These are phyloP conservation scores for Festucalex cinctus DNA, from an alignment of 2,113 vertebrate species.

Conservation along the genomic window DNA sequence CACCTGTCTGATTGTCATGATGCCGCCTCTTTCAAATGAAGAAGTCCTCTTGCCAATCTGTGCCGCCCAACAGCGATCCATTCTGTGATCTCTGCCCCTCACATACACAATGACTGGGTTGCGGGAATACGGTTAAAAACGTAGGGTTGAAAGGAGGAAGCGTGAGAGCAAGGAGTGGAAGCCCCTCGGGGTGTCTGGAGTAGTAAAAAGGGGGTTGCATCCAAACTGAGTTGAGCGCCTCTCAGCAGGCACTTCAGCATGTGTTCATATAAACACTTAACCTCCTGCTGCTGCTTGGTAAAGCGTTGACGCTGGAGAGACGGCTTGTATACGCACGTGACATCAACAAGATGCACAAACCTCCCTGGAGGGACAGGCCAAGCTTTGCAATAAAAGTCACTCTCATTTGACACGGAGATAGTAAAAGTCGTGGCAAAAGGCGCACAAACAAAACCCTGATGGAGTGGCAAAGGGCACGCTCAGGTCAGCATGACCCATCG, in stretches of 20 bases:
- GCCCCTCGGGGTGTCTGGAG: conserved; percentile 37
- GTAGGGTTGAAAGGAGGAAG: conserved; percentile 10
- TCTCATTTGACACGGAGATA: conserved; percentile 19
- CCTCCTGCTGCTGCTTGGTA: conserved; percentile 47
- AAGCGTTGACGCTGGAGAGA: conserved; percentile 28
- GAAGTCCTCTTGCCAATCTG: too few species aligned
- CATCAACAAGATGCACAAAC: conserved; percentile 17
- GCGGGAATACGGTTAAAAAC: background rate
- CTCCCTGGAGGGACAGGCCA: background rate
- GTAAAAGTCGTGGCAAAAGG: conserved; percentile 21
- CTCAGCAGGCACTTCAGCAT: conserved; percentile 50
- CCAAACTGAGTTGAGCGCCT: conserved; percentile 28
- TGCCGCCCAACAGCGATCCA: too few species aligned
- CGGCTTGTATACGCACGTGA: conserved; percentile 24
- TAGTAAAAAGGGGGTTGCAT: conserved; percentile 32
- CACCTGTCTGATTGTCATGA: too few species aligned
- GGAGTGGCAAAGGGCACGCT: conserved; percentile 39
- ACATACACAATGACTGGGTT: too few species aligned
- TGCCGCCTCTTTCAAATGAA: too few species aligned
- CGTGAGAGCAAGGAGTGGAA: conserved; percentile 28
- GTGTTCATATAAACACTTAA: conserved; percentile 63
- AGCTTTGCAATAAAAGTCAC: conserved; percentile 21
- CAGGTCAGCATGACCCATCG: conserved; percentile 49
- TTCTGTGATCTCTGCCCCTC: too few species aligned
- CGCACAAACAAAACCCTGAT: conserved; percentile 27